Evolutionary conservation across 2,113 vertebrate genomes (phyloP), one percentile per base, ranked within the genome.

Genomic region (Grantiella picta): DNA sequence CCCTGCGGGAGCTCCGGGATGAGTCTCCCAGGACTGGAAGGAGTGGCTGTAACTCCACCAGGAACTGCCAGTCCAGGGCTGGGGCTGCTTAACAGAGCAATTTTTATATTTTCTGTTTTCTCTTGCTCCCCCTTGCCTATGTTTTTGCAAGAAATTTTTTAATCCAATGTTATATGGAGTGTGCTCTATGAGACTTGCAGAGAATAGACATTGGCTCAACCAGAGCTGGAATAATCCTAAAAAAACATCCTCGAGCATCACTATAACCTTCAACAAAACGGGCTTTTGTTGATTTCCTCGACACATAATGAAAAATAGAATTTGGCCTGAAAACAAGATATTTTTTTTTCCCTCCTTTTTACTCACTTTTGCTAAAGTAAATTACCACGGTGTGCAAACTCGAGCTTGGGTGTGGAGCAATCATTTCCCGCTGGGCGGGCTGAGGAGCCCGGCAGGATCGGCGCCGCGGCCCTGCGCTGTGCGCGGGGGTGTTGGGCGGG

Each of bases 341-440:
- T 19, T 65, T 22, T 22, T 54, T 65, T 25, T 24, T 49, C 12
- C 4, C 29, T 24, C 10, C 8, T 90, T 81, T 64, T 47, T n/a
- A 29, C 7, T 2, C 4, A 2, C 17, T 66, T 87, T 59, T 59
- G 44, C 69, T 44, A 4, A 33, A 88, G 70, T 73, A 59, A 86
- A 69, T 27, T 19, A 7, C 16, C 1, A 13, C 4, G 0, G 27
- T 18, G 29, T 25, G 8, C 31, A 5, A 60, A 35, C 15, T 28
- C 4, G 2, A 28, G 53, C 28, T 25, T 1, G 2, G 3, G 14
- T 35, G 56, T 21, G 33, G 28, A 33, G 52, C 31, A 0, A 0
- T 78, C 17, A 7, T 63, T 73, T n/a, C 3, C 16, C 28, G 14
- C 5, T 0, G 31, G 27, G 1, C 2, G 44, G 42, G 73, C 36